A percentile compares a stretch with the other conserved stretches of the same genome.
These are phyloP conservation scores for Pardosa pseudoannulata DNA, from an alignment of 2,888 invertebrate genomes.

Conservation along the genomic window DNA sequence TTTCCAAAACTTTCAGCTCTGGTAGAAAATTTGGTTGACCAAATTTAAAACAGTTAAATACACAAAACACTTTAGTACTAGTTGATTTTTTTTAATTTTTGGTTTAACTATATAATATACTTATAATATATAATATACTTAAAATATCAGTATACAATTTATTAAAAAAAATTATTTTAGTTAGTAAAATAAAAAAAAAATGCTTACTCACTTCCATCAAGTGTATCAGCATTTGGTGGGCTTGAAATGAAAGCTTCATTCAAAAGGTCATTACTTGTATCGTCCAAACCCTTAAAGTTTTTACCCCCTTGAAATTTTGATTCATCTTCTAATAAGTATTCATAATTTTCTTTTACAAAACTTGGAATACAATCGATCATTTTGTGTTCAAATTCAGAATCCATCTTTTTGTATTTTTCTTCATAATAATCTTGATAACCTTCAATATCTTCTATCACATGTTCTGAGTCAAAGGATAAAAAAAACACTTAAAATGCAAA, in stretches of 20 bases:
- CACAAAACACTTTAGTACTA: no score
- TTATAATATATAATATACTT: no score
- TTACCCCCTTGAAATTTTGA: constrained; percentile 28
- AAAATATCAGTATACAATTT: no score
- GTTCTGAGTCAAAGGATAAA: constrained; percentile 23
- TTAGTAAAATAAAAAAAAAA: neutral
- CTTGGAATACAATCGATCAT: constrained; percentile 54
- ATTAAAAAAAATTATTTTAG: no score
- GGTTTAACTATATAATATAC: no score
- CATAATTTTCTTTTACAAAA: constrained; percentile 58
- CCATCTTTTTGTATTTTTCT: constrained; percentile 36
- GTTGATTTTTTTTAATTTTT: no score
- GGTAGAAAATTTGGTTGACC: no score
- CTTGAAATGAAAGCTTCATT: constrained; percentile 47
- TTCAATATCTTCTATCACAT: constrained; percentile 64
- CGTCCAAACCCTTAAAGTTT: constrained; percentile 36
- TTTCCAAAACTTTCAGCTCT: no score
- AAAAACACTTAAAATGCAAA: no score
- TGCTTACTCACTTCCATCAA: neutral
- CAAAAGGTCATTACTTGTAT: constrained; percentile 14
- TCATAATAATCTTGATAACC: constrained; percentile 59
- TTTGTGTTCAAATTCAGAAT: constrained; percentile 32
- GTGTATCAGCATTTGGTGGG: constrained; percentile 2
- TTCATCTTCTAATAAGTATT: constrained; percentile 51
- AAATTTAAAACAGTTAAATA: no score